Evolutionary conservation across 2,888 invertebrate species (phyloP), one percentile per base, ranked within the genome.

Genomic region (Phengaris alcon): DNA sequence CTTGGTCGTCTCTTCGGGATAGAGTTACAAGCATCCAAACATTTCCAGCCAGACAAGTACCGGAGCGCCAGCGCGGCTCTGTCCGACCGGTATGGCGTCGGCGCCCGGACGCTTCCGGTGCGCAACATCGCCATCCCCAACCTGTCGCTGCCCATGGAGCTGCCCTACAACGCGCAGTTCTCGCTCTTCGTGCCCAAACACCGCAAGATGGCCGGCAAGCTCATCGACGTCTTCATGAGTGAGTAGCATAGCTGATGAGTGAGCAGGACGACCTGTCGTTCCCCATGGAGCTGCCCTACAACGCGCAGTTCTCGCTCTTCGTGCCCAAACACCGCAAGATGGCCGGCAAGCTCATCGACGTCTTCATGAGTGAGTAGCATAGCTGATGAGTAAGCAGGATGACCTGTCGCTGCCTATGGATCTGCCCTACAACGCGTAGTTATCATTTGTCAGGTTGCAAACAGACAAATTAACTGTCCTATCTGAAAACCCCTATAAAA

Each of bases 171-270:
- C 35, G 95, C 95, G 5, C 94, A 95, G 81, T 97, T 97, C 89
- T 96, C 96, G 0, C 91, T 96, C 44, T 97, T 96, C 85, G 94
- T 96, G 78, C 95, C 95, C 2, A 91, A 91, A 74, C 97, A 97
- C 87, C 93, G 96, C 3, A 85, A 86, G 79, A 94, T 96, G 87
- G 96, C 97, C 0, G 94, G 90, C 0, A 94, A 94, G 6, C 94
- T 97, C 7, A 96, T 96, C 77, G 95, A 96, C 77, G 94, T 96
- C 72, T 95, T 97, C 77, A 90, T 96, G 94, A 93, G 95, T 95
- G 83, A 86, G 89, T 81, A 46, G 73, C 15, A 35, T 2, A 35
- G 35, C 35, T 35, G 35, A n/a, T n/a, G n/a, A n/a, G n/a, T n/a
- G n/a, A n/a, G n/a, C n/a, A n/a, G n/a, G n/a, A n/a, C 0, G 95